A percentile compares a stretch with the other conserved stretches of the same genome.
Conservation (phyloP, 2,113 vertebrate genomes). For the Lepisosteus oculatus region DNA sequence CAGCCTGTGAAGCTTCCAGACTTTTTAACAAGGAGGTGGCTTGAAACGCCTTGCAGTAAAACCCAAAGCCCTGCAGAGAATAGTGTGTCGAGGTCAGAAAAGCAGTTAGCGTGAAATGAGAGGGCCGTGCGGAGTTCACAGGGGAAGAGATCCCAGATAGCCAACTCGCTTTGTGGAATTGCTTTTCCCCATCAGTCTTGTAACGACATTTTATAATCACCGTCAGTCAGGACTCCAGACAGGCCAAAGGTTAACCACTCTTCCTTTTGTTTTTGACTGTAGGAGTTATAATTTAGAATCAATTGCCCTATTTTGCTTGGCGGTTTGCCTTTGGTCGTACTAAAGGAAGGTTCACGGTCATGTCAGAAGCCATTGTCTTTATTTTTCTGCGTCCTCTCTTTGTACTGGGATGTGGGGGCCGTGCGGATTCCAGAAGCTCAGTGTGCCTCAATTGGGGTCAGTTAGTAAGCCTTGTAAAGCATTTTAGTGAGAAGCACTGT, state of each 20-base stretch:
- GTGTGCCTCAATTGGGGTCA: neutral
- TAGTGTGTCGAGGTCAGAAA: neutral
- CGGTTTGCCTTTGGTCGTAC: too few relatives aligned
- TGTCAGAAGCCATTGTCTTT: neutral
- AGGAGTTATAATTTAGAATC: too few relatives aligned
- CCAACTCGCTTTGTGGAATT: neutral
- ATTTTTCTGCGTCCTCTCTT: neutral
- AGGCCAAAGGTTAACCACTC: too few relatives aligned
- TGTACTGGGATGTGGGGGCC: neutral
- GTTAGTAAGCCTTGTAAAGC: neutral
- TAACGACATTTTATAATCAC: neutral
- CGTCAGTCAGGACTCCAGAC: too few relatives aligned
- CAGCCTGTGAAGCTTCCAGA: slow-evolving; percentile 11
- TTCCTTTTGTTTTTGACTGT: too few relatives aligned
- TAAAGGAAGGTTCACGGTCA: neutral
- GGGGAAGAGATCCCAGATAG: neutral
- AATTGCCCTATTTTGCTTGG: too few relatives aligned
- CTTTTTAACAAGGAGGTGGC: neutral
- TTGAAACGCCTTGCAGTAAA: neutral
- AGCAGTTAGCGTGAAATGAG: neutral
- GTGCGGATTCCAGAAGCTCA: neutral
- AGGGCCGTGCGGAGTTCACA: neutral
- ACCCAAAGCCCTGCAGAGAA: neutral
- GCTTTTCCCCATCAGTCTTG: neutral
- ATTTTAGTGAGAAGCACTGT: neutral